These are phyloP conservation scores for Kryptopterus vitreolus DNA, from an alignment of 2,797 vertebrate species.

Conservation along the genomic window DNA sequence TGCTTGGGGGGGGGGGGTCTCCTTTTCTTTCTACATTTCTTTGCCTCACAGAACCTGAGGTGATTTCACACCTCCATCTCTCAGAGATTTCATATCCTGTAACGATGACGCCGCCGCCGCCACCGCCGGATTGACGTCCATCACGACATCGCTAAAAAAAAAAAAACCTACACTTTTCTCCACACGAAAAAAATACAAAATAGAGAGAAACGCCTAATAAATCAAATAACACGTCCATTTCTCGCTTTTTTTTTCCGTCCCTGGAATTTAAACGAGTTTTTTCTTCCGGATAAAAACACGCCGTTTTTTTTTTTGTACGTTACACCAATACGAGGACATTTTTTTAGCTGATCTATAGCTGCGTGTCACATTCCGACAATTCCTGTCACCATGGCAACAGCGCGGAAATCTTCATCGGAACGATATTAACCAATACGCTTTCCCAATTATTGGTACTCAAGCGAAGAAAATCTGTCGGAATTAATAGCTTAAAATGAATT, in stretches of 20 bases:
- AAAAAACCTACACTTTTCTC: background rate
- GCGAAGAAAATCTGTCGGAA: no score
- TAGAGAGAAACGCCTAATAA: constrained; percentile 30
- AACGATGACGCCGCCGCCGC: no score
- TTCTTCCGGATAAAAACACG: no score
- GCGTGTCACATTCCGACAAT: no score
- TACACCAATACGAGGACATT: background rate
- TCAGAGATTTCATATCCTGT: background rate
- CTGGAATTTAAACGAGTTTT: constrained; percentile 16
- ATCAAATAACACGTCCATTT: constrained; percentile 9
- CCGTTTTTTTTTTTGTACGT: no score
- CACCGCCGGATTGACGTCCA: background rate
- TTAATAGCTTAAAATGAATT: no score
- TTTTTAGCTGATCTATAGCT: no score
- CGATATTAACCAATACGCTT: no score
- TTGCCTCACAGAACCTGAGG: background rate
- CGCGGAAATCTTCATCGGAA: no score
- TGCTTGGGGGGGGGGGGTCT: no score
- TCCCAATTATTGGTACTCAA: no score
- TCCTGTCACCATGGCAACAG: no score
- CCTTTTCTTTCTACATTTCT: background rate
- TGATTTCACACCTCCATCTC: background rate
- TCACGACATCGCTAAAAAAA: background rate
- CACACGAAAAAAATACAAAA: background rate
- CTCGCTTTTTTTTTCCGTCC: background rate